Conservation (phyloP, 2,797 vertebrate genomes). For the Hylomyscus alleni region DNA sequence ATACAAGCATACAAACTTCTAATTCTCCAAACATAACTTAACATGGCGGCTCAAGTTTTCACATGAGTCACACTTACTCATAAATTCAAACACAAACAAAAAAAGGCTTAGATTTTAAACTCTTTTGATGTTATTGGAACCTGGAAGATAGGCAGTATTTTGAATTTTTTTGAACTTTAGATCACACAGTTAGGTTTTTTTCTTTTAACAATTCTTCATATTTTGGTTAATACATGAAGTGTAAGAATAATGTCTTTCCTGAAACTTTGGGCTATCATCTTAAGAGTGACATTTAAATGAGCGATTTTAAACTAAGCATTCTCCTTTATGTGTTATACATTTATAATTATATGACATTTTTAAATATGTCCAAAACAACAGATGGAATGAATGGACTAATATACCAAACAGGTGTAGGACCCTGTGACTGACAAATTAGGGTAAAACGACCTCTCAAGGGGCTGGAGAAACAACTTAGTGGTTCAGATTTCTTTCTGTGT, state of each 20-base stretch:
- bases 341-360: neutral
- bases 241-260: neutral
- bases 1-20: slow-evolving; percentile 25
- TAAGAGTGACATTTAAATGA: slow-evolving; percentile 40
- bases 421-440: neutral
- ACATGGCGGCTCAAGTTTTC: slow-evolving; percentile 18
- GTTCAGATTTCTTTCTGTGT: neutral
- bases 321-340: neutral
- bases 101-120: neutral
- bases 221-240: neutral
- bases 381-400: neutral
- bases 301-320: neutral
- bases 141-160: neutral
- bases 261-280: neutral
- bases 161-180: neutral
- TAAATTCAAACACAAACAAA: slow-evolving; percentile 42
- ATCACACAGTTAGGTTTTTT: neutral
- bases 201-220: slow-evolving; percentile 2
- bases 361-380: slow-evolving; percentile 1
- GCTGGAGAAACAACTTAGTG: neutral
- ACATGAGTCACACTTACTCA: neutral
- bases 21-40: slow-evolving; percentile 48
- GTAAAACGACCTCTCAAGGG: neutral
- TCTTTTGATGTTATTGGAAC: slow-evolving; percentile 14
- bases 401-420: neutral